These are phyloP conservation scores for Etia nguti DNA, from an alignment of 2,113 vertebrate genomes.

Conservation along the genomic window DNA sequence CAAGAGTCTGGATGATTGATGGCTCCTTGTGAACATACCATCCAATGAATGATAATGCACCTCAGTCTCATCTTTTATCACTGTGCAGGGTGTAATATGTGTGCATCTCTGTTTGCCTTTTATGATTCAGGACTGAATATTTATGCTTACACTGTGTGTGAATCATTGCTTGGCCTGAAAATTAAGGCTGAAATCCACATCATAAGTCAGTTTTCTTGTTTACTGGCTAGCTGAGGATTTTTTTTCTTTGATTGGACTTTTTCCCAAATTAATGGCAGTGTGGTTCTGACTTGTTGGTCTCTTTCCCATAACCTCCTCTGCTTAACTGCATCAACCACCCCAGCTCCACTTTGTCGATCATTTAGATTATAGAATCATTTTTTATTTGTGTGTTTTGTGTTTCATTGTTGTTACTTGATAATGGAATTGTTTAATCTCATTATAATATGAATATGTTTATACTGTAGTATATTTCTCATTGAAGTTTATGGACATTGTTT, in stretches of 20 bases:
- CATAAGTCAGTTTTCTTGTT: neutral
- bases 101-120: neutral
- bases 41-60: neutral
- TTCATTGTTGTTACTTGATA: neutral
- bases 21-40: neutral
- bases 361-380: neutral
- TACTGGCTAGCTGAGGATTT: neutral
- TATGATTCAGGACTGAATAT: neutral
- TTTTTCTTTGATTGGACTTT: neutral
- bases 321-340: neutral
- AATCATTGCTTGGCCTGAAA: neutral
- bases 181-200: neutral
- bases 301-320: neutral
- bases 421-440: neutral
- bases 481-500: neutral
- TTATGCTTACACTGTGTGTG: neutral
- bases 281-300: neutral
- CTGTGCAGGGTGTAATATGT: neutral
- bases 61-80: neutral
- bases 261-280: neutral
- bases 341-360: fast-evolving
- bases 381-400: neutral
- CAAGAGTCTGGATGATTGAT: neutral
- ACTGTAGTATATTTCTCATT: neutral
- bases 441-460: neutral